Base-by-base conservation (phyloP, 1,140 invertebrate genomes). In the Formica exsecta region DNA sequence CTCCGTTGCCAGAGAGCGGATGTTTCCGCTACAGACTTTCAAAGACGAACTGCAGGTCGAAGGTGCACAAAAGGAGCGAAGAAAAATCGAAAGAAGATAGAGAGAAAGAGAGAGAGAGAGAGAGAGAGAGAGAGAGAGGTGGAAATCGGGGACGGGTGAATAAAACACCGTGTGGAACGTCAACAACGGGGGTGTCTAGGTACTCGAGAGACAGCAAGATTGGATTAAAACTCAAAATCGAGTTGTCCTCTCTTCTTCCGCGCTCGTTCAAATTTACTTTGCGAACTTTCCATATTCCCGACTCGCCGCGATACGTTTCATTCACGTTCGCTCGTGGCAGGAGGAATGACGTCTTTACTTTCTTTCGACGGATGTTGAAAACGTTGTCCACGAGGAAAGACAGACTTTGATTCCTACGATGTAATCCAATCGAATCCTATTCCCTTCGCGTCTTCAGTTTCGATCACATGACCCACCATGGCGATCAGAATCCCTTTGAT, bases 141-240 rank as follows among this genome's bases (percentile, higher is more conserved):
- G 48, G 64, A 85, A 77, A 59, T 13, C 11, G 9, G 22, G 19
- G 73, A 87, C 19, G 38, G n/a, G 80, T 68, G 68, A 87, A 86
- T 86, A 77, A 87, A 75, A 77, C 70, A 85, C 61, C 84, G 68
- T 51, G 59, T 79, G 74, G 75, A 85, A 86, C 74, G 85, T 86
- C 88, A 91, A 88, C 88, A 89, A 70, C 54, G 79, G 73, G 81
- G 83, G 86, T 85, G 85, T 77, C 48, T 75, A 36, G 25, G 29
- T 59, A 74, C 66, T 70, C 87, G 11, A 1, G 70, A 62, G 70
- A 76, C 61, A 22, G 51, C n/a, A 54, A 75, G 79, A 93, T 93
- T 93, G 91, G 89, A 94, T 94, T 93, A 93, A 94, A 94, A 94
- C 92, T 94, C 93, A 91, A 92, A 94, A 94, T 94, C 88, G 91